Evolutionary conservation across 2,797 vertebrate species (phyloP), one percentile per base, ranked within the genome.

Genomic region (Micrastur ruficollis): DNA sequence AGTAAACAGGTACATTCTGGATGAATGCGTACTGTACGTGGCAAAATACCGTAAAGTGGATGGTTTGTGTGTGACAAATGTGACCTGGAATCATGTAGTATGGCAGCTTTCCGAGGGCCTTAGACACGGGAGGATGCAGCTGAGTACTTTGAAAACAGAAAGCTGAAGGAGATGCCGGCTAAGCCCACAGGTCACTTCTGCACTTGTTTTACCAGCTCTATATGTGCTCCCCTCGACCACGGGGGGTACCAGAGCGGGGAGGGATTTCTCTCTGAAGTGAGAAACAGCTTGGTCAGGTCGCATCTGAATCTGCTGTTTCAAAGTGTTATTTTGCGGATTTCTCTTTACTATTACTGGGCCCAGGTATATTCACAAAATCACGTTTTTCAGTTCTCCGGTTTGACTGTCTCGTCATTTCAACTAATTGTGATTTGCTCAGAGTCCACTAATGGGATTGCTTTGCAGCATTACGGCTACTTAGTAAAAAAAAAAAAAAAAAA

Each of bases 1-100:
- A 80, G 86, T 92, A 94, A 96, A 92, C 86, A 89, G 84, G 95
- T 92, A 95, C 26, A 81, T 91, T 89, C 63, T 74, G 72, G 72
- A 52, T 79, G 81, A 66, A 38, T 4, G 62, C 0, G 0, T 49
- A 42, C 25, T 2, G 1, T 38, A 12, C 16, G 0, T 23, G 53
- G 81, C 3, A 12, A 85, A 92, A 63, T 52, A 19, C 38, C 59
- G n/a, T 52, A 44, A 70, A 67, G 18, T 19, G 59, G 80, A 27
- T 31, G 38, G 44, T 20, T 78, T 46, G 36, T n/a, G 5, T 21
- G 16, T 65, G 66, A 20, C 46, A 55, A 68, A 12, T 3, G 31
- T n/a, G 49, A 22, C 72, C 56, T 73, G 78, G 34, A 61, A 74
- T 56, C 11, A 7, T 46, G 56, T 65, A 22, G 14, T 50, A 9